Conservation (phyloP, 2,113 vertebrate genomes). For the Mus musculus region GRCm39 chr10:21301501-21302000, state of each 20-base stretch:
- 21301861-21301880: slow-evolving; percentile 31
- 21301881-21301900: background rate
- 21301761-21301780: background rate
- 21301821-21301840: too few relatives aligned
- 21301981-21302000: too few relatives aligned
- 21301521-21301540: background rate
- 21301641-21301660: background rate
- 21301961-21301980: slow-evolving; percentile 4
- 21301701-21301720: background rate
- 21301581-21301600: background rate
- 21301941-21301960: slow-evolving; percentile 53
- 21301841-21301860: slow-evolving; percentile 31
- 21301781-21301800: background rate
- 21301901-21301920: slow-evolving; percentile 4
- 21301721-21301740: background rate
- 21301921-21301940: background rate
- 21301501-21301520: background rate
- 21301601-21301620: background rate
- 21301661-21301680: background rate
- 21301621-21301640: background rate
- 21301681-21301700: background rate
- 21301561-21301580: background rate
- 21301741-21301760: background rate
- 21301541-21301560: background rate
- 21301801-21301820: background rate